These are phyloP conservation scores for Colletes collaris DNA, from an alignment of 2,888 invertebrate species.

Conservation along the genomic window DNA sequence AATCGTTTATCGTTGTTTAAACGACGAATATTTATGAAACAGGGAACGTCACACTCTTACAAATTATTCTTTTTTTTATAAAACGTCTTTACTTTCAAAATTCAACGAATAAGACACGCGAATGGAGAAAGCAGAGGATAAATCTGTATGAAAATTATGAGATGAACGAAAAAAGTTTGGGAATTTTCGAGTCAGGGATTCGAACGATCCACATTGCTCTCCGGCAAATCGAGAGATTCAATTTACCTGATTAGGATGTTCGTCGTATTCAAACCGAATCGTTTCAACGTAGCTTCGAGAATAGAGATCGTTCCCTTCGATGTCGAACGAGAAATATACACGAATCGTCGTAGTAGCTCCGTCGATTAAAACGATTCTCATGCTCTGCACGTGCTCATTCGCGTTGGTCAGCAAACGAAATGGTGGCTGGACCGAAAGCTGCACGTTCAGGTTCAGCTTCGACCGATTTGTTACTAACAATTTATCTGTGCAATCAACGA, in stretches of 20 bases:
- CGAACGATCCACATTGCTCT: not conserved
- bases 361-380: slow-evolving; percentile 64
- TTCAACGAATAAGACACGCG: too few species aligned
- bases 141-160: too few species aligned
- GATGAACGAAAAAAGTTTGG: too few species aligned
- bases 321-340: slow-evolving; percentile 68
- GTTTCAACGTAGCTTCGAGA: slow-evolving; percentile 66
- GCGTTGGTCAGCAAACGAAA: slow-evolving; percentile 78
- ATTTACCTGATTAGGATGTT: slow-evolving; percentile 82
- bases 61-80: too few species aligned
- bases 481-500: slow-evolving; percentile 82
- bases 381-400: slow-evolving; percentile 60
- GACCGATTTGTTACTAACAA: slow-evolving; percentile 85
- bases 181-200: too few species aligned
- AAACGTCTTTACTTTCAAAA: too few species aligned
- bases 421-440: slow-evolving; percentile 84
- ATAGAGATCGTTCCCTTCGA: slow-evolving; percentile 62
- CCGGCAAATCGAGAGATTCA: not conserved
- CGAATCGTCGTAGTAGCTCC: slow-evolving; percentile 58
- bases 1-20: not conserved
- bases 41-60: too few species aligned
- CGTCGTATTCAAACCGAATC: slow-evolving; percentile 79
- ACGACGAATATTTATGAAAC: too few species aligned
- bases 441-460: slow-evolving; percentile 84
- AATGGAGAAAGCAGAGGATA: too few species aligned